Percentiles rank a stretch among this genome's conserved stretches.
phyloP scores from a whole-genome alignment of 2,888 invertebrate species.

The Rhogogaster chlorosoma region DNA sequence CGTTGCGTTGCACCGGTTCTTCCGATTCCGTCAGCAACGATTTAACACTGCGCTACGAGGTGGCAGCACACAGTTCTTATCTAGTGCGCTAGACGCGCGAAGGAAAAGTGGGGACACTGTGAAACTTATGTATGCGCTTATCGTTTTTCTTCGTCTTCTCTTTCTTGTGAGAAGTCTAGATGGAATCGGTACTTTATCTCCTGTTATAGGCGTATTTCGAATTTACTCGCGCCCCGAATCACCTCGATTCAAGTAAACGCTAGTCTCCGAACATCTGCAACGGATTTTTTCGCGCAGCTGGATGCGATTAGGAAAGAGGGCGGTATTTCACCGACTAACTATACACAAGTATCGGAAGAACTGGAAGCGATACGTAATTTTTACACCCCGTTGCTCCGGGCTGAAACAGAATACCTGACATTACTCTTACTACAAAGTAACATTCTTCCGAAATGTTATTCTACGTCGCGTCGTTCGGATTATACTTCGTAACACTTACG shows the following conservation, averaged over 20 bases:
- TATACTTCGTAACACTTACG: neutral
- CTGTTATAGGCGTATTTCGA: neutral
- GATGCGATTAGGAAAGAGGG: constrained; percentile 14
- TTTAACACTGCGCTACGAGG: constrained; percentile 15
- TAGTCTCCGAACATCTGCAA: neutral
- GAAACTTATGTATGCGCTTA: constrained; percentile 28
- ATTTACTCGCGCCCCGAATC: neutral
- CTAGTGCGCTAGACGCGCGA: neutral
- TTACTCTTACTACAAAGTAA: constrained; percentile 30
- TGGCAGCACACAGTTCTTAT: constrained; percentile 4
- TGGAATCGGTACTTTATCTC: neutral
- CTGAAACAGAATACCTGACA: neutral
- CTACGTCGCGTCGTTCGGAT: neutral
- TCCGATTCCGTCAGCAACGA: neutral
- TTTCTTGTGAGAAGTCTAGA: neutral
- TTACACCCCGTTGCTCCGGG: constrained; percentile 22
- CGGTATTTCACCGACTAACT: constrained; percentile 10
- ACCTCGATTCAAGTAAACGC: neutral
- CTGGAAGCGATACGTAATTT: neutral
- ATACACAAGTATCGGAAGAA: neutral
- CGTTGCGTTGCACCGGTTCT: constrained; percentile 58
- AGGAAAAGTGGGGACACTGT: neutral
- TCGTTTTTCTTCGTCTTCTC: neutral
- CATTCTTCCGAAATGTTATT: neutral
- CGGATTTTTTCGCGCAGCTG: constrained; percentile 21